Evolutionary conservation across 2,888 invertebrate species (phyloP).

Genomic region (Sinohyriopsis cumingii): DNA sequence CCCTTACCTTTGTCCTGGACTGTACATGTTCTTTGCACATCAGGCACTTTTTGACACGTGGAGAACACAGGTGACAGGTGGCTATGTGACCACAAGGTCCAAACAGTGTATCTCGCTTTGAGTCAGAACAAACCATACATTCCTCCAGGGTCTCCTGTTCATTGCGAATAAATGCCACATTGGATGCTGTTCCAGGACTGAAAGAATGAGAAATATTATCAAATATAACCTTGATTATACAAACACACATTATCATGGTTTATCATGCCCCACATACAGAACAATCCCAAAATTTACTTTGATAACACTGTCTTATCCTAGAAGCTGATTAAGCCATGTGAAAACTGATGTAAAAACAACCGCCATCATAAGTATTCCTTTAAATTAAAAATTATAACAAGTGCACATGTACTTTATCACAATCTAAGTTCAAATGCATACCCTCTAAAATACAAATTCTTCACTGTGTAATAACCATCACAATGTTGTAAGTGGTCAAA

Average conservation of each 20-base stretch:
- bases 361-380: background rate
- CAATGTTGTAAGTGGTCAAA: too few species aligned
- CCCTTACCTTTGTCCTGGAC: slow-evolving; percentile 82
- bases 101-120: slow-evolving; percentile 85
- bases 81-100: slow-evolving; percentile 82
- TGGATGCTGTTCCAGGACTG: slow-evolving; percentile 61
- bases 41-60: slow-evolving; percentile 93
- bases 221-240: too few species aligned
- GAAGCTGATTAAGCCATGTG: background rate
- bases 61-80: slow-evolving; percentile 91
- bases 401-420: too few species aligned
- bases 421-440: too few species aligned
- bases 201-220: slow-evolving; percentile 2
- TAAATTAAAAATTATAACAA: too few species aligned
- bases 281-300: too few species aligned
- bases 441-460: too few species aligned
- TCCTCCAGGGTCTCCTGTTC: slow-evolving; percentile 81
- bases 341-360: too few species aligned
- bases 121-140: slow-evolving; percentile 95
- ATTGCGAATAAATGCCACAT: slow-evolving; percentile 65
- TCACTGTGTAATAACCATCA: too few species aligned
- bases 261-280: too few species aligned
- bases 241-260: too few species aligned
- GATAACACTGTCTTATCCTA: background rate
- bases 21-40: slow-evolving; percentile 90